Base-by-base conservation (phyloP, 2,113 vertebrate species). In the Petroica traversi region DNA sequence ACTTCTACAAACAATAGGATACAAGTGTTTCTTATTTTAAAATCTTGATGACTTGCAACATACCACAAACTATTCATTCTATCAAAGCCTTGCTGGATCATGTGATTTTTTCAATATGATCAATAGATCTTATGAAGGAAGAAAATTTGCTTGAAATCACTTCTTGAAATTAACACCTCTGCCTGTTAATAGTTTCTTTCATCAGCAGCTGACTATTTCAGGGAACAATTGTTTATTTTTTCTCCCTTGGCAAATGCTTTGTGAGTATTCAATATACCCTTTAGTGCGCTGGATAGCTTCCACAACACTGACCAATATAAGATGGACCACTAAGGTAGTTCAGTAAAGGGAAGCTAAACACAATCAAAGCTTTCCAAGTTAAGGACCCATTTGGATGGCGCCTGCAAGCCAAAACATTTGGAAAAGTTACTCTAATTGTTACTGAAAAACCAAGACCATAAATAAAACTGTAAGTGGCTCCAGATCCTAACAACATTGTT, bases 381-480 rank as follows among this genome's bases (percentile, higher is more conserved):
- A 77, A 96, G 80, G 77, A 83, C 85, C 91, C 69, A 61, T 86
- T 93, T 95, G 75, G 41, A 46, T 81, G 82, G 93, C 2, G 58
- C 85, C 95, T 87, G 20, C 67, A 92, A 93, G 81, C 95, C 93
- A 81, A 89, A 89, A 96, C 84, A 91, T 96, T 96, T 93, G 93
- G 95, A 93, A 94, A 96, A 92, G 64, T 79, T 93, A 19, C 85
- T 92, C 87, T 92, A 91, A 95, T 97, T 97, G 64, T 93, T 93
- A 95, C 85, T 94, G 83, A 95, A 95, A 97, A 97, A 82, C 95
- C 87, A 89, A 94, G 94, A 85, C 88, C 55, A 13, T 92, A 97
- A 97, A 94, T 95, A 93, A 97, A 96, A 87, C 73, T 41, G 8
- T 91, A 93, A 97, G 91, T 96, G 84, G 49, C 90, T 94, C 95